phyloP scores from a whole-genome alignment of 2,888 invertebrate genomes.

The Andrena trimmerana region DNA sequence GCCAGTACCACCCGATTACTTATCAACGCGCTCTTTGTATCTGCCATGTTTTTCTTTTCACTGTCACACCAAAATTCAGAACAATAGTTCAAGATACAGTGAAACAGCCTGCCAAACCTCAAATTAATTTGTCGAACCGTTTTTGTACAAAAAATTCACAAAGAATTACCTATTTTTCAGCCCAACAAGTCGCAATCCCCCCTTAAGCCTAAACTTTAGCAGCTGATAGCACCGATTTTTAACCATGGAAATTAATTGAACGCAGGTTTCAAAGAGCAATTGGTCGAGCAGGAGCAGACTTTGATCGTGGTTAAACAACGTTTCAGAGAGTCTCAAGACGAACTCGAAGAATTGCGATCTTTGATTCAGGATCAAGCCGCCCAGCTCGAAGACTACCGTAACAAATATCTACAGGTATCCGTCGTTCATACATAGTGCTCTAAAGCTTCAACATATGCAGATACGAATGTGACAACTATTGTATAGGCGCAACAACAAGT shows the following conservation, averaged over 20 bases:
- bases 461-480: constrained; percentile 5
- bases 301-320: constrained; percentile 86
- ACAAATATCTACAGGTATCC: constrained; percentile 86
- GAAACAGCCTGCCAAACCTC: too few relatives aligned
- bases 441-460: neutral
- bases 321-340: constrained; percentile 88
- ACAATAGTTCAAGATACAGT: too few relatives aligned
- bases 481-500: constrained; percentile 89
- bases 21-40: too few relatives aligned
- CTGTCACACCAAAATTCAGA: too few relatives aligned
- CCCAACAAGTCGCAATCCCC: too few relatives aligned
- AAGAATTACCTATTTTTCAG: too few relatives aligned
- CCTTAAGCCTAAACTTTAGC: neutral
- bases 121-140: too few relatives aligned
- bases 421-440: neutral
- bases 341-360: constrained; percentile 87
- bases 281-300: constrained; percentile 88
- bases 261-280: constrained; percentile 87
- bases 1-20: too few relatives aligned
- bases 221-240: neutral
- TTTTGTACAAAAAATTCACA: too few relatives aligned
- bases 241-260: constrained; percentile 17
- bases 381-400: constrained; percentile 90
- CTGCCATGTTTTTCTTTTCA: too few relatives aligned
- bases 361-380: constrained; percentile 89